Percentiles rank a stretch among this genome's conserved stretches.
Conservation (phyloP, 2,888 invertebrate species). For the Stramonita haemastoma region DNA sequence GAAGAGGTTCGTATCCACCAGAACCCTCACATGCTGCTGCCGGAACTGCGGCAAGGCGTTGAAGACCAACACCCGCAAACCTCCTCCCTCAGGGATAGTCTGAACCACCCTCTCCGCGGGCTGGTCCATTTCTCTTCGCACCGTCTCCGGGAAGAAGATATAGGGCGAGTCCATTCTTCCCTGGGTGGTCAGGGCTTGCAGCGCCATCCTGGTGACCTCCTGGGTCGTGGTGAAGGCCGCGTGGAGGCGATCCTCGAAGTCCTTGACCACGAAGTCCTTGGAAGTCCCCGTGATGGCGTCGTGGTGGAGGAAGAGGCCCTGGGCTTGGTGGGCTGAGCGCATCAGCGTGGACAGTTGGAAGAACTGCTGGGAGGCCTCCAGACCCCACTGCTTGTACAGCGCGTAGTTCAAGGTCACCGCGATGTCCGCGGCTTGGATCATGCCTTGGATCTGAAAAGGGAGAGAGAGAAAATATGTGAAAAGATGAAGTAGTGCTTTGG, state of each 20-base stretch:
- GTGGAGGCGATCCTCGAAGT: conserved; percentile 82
- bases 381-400: conserved; percentile 57
- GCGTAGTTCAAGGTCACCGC: conserved; percentile 66
- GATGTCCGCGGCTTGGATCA: conserved; percentile 73
- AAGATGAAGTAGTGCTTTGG: too few species aligned
- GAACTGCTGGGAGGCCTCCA: conserved; percentile 52
- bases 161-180: conserved; percentile 44
- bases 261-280: conserved; percentile 93
- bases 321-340: conserved; percentile 84
- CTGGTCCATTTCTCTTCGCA: conserved; percentile 50
- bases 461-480: background rate
- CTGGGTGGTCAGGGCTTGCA: conserved; percentile 60
- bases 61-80: conserved; percentile 83
- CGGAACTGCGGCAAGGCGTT: conserved; percentile 89
- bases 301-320: conserved; percentile 97
- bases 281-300: conserved; percentile 98
- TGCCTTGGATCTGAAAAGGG: conserved; percentile 65
- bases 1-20: conserved; percentile 84
- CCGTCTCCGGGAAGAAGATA: conserved; percentile 58
- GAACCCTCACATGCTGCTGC: conserved; percentile 87
- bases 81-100: conserved; percentile 54
- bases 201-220: conserved; percentile 58
- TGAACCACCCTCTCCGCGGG: conserved; percentile 57
- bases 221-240: conserved; percentile 63
- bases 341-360: conserved; percentile 59